Percentiles rank a stretch among this genome's conserved stretches.
Conservation (phyloP, 2,888 invertebrate genomes). For the Octodonta nipae region DNA sequence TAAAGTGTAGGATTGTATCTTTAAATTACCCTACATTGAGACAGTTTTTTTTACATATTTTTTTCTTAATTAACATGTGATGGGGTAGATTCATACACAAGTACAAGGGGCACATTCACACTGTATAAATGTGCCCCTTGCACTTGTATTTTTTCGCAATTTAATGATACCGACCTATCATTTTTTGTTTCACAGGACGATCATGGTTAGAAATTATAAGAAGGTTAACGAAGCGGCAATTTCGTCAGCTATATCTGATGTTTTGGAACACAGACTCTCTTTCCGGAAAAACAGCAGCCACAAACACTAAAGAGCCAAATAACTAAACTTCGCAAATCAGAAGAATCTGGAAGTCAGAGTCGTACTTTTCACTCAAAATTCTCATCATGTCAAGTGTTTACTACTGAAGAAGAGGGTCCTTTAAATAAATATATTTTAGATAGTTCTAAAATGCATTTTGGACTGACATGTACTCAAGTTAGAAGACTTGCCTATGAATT, state of each 20-base stretch:
- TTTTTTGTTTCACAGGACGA: not conserved
- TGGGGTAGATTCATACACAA: too few relatives aligned
- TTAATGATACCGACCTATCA: not conserved
- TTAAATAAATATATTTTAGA: too few relatives aligned
- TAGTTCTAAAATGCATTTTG: too few relatives aligned
- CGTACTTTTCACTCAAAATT: not conserved
- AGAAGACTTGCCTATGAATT: too few relatives aligned
- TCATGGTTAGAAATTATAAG: not conserved
- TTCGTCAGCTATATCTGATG: too few relatives aligned
- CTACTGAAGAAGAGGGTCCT: too few relatives aligned
- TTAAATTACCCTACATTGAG: too few relatives aligned
- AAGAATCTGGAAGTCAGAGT: not conserved
- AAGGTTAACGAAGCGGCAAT: too few relatives aligned
- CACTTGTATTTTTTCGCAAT: not conserved
- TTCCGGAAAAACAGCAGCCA: not conserved
- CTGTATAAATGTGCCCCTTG: not conserved
- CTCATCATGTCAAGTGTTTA: too few relatives aligned
- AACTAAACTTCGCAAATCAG: not conserved
- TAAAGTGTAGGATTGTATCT: not conserved
- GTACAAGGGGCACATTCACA: too few relatives aligned
- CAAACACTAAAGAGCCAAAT: not conserved
- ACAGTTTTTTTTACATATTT: not conserved
- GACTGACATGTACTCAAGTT: too few relatives aligned
- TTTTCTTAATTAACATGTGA: not conserved
- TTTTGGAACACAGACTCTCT: not conserved